A percentile compares a stretch with the other conserved stretches of the same genome.
Conservation (phyloP, 2,888 invertebrate species). For the Cantharis nigra region DNA sequence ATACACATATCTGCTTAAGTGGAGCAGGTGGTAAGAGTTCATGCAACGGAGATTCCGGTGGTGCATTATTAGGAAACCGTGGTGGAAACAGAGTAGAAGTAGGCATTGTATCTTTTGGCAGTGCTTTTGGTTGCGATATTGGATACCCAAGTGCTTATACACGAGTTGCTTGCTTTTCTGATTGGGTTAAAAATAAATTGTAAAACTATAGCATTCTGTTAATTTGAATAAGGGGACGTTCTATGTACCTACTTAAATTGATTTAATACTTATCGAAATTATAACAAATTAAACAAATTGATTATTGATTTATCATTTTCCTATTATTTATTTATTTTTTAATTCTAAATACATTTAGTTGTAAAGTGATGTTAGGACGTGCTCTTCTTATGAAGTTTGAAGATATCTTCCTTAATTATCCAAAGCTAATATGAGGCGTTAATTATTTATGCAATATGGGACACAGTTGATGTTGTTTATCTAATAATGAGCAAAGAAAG, state of each 20-base stretch:
- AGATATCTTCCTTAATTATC: too few species aligned
- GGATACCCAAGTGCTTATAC: constrained; percentile 54
- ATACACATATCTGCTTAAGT: constrained; percentile 57
- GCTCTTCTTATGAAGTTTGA: too few species aligned
- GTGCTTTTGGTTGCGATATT: constrained; percentile 49
- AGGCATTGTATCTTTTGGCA: constrained; percentile 48
- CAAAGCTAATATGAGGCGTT: too few species aligned
- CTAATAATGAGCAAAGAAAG: too few species aligned
- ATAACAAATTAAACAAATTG: not conserved
- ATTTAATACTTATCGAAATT: not conserved
- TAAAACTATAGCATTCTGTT: not conserved
- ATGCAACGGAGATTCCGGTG: constrained; percentile 59
- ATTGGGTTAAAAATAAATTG: constrained; percentile 44
- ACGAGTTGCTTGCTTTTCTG: constrained; percentile 47
- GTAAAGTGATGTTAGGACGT: too few species aligned
- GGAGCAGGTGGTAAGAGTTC: constrained; percentile 55
- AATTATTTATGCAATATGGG: too few species aligned
- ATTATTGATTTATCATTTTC: not conserved
- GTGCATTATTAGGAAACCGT: constrained; percentile 30
- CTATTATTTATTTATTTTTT: not conserved
- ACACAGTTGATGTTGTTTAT: too few species aligned
- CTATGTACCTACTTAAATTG: not conserved
- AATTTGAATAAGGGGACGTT: not conserved
- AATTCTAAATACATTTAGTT: too few species aligned
- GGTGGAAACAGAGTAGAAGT: constrained; percentile 29